Evolutionary conservation across 2,888 invertebrate genomes (phyloP).

Genomic region (Drosophila subquinaria): DNA sequence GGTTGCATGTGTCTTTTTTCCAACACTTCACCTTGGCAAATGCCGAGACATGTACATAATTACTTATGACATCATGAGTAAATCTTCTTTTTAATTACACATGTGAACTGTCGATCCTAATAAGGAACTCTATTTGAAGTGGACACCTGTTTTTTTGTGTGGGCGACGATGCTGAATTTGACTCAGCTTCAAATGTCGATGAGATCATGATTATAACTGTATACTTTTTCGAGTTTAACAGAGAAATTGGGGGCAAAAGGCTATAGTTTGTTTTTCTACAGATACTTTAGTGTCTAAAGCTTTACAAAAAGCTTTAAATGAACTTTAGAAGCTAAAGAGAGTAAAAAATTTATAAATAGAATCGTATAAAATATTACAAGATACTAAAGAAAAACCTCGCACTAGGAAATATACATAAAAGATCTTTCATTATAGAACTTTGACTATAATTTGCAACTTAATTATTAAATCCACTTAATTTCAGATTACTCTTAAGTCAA

Average conservation of each 20-base stretch:
- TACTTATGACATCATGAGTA: background rate
- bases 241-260: background rate
- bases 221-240: background rate
- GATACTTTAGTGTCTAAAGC: background rate
- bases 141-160: slow-evolving; percentile 23
- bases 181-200: slow-evolving; percentile 39
- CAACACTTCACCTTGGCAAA: slow-evolving; percentile 20
- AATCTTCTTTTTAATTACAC: background rate
- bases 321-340: background rate
- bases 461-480: background rate
- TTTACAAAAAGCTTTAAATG: background rate
- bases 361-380: background rate
- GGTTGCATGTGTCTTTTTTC: slow-evolving; percentile 29
- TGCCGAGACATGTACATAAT: background rate
- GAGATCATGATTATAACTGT: slow-evolving; percentile 31
- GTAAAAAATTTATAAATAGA: background rate
- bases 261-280: background rate
- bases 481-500: slow-evolving; percentile 23
- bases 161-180: slow-evolving; percentile 29
- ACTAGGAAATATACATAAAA: too few species aligned
- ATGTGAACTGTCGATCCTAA: slow-evolving; percentile 15
- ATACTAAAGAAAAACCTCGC: background rate
- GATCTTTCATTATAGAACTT: background rate
- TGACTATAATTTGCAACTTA: background rate
- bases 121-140: slow-evolving; percentile 16